These are phyloP conservation scores for Allobates femoralis DNA, from an alignment of 2,797 vertebrate genomes.

Conservation along the genomic window DNA sequence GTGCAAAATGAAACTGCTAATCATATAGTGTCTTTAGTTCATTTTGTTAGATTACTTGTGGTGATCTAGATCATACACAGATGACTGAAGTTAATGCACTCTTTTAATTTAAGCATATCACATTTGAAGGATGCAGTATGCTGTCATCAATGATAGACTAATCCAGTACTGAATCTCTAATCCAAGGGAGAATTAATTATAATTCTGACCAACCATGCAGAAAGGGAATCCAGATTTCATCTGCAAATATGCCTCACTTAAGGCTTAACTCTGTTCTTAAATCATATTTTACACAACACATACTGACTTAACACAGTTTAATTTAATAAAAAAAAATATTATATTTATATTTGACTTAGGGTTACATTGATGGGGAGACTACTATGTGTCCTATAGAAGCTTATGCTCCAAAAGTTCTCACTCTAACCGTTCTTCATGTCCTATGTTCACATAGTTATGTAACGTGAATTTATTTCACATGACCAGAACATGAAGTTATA, in stretches of 20 bases:
- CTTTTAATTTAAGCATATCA: conserved; percentile 63
- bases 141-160: conserved; percentile 76
- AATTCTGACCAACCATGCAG: conserved; percentile 73
- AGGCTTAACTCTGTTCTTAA: conserved; percentile 62
- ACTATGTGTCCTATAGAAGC: neutral
- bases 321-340: conserved; percentile 19
- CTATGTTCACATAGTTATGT: neutral
- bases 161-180: conserved; percentile 76
- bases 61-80: conserved; percentile 51
- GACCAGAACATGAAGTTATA: neutral
- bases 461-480: no score
- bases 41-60: conserved; percentile 35
- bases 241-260: conserved; percentile 70
- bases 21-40: neutral
- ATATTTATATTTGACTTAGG: neutral
- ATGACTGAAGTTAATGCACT: conserved; percentile 56
- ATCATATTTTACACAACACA: conserved; percentile 41
- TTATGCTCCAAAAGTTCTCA: neutral
- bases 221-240: conserved; percentile 72
- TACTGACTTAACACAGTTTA: conserved; percentile 1
- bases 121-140: conserved; percentile 70
- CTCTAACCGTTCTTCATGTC: neutral
- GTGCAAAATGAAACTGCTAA: neutral
- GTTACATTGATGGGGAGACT: neutral
- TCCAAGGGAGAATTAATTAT: conserved; percentile 76